Conservation (phyloP, 2,113 vertebrate species). For the Semicossyphus pulcher region DNA sequence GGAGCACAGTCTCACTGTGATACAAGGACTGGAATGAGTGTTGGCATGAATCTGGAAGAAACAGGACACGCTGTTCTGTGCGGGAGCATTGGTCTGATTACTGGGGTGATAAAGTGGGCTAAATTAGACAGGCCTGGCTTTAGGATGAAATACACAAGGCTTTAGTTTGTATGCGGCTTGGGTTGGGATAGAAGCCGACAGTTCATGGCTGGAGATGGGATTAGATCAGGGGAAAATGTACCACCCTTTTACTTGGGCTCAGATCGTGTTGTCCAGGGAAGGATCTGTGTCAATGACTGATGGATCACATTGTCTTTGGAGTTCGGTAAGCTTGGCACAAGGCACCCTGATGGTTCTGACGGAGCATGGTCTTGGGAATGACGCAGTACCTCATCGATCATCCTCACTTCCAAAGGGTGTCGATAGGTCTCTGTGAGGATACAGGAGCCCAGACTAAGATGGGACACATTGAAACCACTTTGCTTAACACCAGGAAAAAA, state of each 20-base stretch:
- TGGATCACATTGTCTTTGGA: slow-evolving; percentile 61
- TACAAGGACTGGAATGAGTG: slow-evolving; percentile 16
- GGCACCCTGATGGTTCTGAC: slow-evolving; percentile 30
- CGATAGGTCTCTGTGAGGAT: slow-evolving; percentile 46
- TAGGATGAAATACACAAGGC: slow-evolving; percentile 39
- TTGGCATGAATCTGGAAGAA: slow-evolving; percentile 37
- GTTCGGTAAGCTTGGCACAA: slow-evolving; percentile 36
- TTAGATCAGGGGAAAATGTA: slow-evolving; percentile 59
- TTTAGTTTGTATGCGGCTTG: slow-evolving; percentile 47
- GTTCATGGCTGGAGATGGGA: slow-evolving; percentile 60
- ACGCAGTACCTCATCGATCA: slow-evolving; percentile 65
- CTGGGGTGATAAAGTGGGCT: slow-evolving; percentile 60
- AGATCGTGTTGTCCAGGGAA: slow-evolving; percentile 36
- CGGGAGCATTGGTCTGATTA: slow-evolving; percentile 55
- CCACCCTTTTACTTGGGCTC: slow-evolving; percentile 45
- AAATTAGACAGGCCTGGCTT: slow-evolving; percentile 56
- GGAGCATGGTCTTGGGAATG: slow-evolving; percentile 43
- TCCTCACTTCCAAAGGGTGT: slow-evolving; percentile 40
- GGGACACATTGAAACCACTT: slow-evolving; percentile 25
- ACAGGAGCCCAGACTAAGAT: slow-evolving; percentile 40
- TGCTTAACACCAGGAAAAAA: slow-evolving; percentile 14
- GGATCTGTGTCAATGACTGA: slow-evolving; percentile 48
- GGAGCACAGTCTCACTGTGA: slow-evolving; percentile 9
- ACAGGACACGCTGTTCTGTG: slow-evolving; percentile 45
- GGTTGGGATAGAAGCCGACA: slow-evolving; percentile 47